Conservation (phyloP, 2,888 invertebrate genomes). For the Macrophya alboannulata region DNA sequence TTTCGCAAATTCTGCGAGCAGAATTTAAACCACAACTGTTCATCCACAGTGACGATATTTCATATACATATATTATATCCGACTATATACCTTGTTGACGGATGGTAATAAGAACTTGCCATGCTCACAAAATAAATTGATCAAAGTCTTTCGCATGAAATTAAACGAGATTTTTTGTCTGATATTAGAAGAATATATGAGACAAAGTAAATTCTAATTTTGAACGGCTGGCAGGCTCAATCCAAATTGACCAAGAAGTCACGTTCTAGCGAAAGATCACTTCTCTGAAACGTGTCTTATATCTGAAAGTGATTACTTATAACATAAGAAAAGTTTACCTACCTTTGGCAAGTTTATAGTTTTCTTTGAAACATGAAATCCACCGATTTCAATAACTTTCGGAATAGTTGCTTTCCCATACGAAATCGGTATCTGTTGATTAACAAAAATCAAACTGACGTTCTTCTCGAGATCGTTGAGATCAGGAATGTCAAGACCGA, state of each 20-base stretch:
- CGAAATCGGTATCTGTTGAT: slow-evolving; percentile 64
- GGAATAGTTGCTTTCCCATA: slow-evolving; percentile 64
- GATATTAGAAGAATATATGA: too few species aligned
- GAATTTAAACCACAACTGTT: background rate
- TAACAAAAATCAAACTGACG: slow-evolving; percentile 66
- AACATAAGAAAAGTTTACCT: slow-evolving; percentile 56
- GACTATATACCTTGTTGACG: too few species aligned
- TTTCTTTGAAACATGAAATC: slow-evolving; percentile 59
- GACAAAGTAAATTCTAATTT: too few species aligned
- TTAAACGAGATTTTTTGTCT: too few species aligned
- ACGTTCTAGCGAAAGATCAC: too few species aligned
- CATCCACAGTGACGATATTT: background rate
- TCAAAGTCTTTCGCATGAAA: too few species aligned
- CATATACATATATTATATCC: too few species aligned
- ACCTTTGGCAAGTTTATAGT: slow-evolving; percentile 60
- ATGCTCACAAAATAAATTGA: too few species aligned
- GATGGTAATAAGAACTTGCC: too few species aligned
- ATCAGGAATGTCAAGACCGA: slow-evolving; percentile 74
- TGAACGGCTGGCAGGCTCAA: too few species aligned
- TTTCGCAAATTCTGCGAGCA: slow-evolving; percentile 69
- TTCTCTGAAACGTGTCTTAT: too few species aligned
- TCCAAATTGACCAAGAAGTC: too few species aligned
- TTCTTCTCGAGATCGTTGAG: slow-evolving; percentile 71
- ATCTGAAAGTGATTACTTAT: background rate
- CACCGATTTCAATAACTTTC: slow-evolving; percentile 61